Evolutionary conservation across 92 coral and sea anemone genomes (phyloP).

Genomic region (Epizoanthus rinbou): DNA sequence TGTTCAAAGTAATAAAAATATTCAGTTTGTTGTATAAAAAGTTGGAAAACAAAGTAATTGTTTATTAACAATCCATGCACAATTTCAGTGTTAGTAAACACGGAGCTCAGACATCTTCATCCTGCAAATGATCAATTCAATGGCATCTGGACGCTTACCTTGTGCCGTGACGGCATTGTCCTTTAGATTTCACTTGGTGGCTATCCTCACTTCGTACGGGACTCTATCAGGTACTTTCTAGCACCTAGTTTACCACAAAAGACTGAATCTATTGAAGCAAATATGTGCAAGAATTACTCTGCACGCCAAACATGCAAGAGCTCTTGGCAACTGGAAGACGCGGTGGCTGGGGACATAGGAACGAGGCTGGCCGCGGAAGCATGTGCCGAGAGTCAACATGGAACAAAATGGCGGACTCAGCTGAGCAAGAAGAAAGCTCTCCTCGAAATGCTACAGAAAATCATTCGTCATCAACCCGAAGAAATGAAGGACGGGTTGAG

Average conservation of each 20-base stretch:
- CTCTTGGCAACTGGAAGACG: constrained; percentile 76
- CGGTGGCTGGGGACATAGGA: constrained; percentile 56
- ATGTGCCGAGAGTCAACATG: constrained; percentile 56
- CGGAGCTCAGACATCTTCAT: too few species aligned
- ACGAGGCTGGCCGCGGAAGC: constrained; percentile 74
- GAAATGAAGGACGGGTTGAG: constrained; percentile 62
- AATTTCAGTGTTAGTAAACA: too few species aligned
- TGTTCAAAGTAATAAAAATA: too few species aligned
- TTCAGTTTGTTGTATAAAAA: too few species aligned
- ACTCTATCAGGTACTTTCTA: background rate
- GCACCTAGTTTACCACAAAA: background rate
- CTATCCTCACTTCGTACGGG: background rate
- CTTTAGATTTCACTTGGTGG: background rate
- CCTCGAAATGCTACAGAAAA: constrained; percentile 47
- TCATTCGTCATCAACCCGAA: constrained; percentile 31
- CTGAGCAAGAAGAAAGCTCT: constrained; percentile 60
- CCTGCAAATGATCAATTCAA: constrained; percentile 15
- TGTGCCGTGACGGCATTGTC: constrained; percentile 32
- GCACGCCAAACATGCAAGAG: background rate
- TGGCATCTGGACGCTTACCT: constrained; percentile 10
- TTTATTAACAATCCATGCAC: too few species aligned
- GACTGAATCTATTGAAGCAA: background rate
- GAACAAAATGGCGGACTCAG: constrained; percentile 77
- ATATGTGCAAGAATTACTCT: background rate
- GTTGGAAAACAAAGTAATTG: too few species aligned